Conservation (phyloP, 1,140 invertebrate species). For the Drosophila hydei region DNA sequence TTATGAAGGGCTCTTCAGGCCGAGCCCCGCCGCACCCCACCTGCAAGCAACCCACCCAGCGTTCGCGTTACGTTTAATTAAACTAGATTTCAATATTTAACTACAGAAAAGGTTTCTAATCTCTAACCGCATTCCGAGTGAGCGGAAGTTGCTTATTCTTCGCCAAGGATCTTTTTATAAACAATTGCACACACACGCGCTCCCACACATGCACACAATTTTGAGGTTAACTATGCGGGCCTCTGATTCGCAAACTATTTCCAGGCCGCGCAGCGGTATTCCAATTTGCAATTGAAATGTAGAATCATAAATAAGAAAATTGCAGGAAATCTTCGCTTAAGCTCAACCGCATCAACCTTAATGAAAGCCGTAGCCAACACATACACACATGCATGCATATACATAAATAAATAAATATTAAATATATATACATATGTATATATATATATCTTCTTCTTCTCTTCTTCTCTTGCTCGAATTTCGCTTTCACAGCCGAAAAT, state of each 20-base stretch:
- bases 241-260: constrained; percentile 35
- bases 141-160: neutral
- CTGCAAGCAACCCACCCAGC: too few relatives aligned
- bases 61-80: neutral
- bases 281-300: constrained; percentile 36
- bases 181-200: neutral
- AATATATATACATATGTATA: neutral
- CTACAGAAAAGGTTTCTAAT: neutral
- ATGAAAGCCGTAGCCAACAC: constrained; percentile 44
- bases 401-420: neutral
- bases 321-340: constrained; percentile 76
- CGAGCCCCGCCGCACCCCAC: too few relatives aligned
- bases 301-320: constrained; percentile 67
- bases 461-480: constrained; percentile 13
- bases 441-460: constrained; percentile 1
- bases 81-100: neutral
- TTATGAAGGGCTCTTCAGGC: constrained; percentile 23
- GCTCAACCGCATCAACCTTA: constrained; percentile 25
- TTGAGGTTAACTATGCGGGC: neutral
- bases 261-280: constrained; percentile 41
- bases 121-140: neutral
- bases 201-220: neutral
- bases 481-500: constrained; percentile 57
- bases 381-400: constrained; percentile 8
- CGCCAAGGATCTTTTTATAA: neutral